phyloP scores from a whole-genome alignment of 92 coral and sea anemone genomes.

The Paragorgia papillata region DNA sequence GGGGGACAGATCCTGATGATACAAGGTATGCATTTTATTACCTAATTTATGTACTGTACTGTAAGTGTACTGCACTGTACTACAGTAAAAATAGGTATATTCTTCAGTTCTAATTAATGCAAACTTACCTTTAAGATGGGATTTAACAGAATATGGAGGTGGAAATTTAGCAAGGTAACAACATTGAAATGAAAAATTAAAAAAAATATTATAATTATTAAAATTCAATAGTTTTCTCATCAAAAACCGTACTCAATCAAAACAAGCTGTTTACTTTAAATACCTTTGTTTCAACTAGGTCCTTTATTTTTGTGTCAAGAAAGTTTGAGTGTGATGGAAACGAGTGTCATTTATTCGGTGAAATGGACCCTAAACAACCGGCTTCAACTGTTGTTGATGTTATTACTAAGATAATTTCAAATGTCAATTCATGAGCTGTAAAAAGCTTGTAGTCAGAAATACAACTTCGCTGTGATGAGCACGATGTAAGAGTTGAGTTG shows the following conservation, averaged over 20 bases:
- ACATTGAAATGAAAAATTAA: not conserved
- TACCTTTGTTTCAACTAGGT: constrained; percentile 52
- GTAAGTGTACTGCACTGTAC: no score
- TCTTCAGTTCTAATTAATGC: no score
- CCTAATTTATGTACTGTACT: no score
- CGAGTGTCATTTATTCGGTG: constrained; percentile 92
- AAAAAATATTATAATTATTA: no score
- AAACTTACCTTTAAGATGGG: constrained; percentile 85
- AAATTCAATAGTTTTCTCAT: no score
- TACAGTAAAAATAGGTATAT: no score
- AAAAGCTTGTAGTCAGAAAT: not conserved
- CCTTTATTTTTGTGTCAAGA: constrained; percentile 89
- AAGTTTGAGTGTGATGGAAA: constrained; percentile 83
- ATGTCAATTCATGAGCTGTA: constrained; percentile 21
- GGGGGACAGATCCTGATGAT: constrained; percentile 96
- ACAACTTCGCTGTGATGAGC: not conserved
- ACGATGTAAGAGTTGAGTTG: no score
- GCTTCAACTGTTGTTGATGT: constrained; percentile 79
- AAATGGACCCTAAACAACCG: constrained; percentile 78
- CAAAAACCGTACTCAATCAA: no score
- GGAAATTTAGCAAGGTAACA: constrained; percentile 36
- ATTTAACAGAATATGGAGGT: constrained; percentile 68
- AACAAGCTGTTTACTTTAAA: not conserved
- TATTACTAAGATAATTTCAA: constrained; percentile 51
- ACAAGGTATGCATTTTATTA: constrained; percentile 63